Conservation (phyloP, 2,888 invertebrate species). For the Magallana nippona region DNA sequence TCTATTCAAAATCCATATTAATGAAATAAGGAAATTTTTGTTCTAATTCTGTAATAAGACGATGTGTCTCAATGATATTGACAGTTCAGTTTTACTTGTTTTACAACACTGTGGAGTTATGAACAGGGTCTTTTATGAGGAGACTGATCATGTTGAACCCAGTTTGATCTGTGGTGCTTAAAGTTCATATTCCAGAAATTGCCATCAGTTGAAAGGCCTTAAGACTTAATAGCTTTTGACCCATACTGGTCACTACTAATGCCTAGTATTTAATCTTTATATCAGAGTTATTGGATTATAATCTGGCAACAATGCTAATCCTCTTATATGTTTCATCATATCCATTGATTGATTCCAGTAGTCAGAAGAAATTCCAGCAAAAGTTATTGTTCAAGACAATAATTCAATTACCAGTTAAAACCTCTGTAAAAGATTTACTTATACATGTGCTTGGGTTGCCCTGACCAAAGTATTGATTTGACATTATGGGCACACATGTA, state of each 20-base stretch:
- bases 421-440: neutral
- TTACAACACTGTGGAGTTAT: too few relatives aligned
- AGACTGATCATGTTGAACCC: too few relatives aligned
- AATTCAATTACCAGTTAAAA: conserved; percentile 17
- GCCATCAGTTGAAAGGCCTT: neutral
- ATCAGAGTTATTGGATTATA: conserved; percentile 6
- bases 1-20: too few relatives aligned
- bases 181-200: neutral
- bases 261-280: neutral
- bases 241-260: neutral
- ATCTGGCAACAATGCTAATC: conserved; percentile 19
- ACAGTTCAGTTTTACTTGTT: too few relatives aligned
- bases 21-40: too few relatives aligned
- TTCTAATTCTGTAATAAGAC: too few relatives aligned
- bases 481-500: neutral
- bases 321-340: conserved; percentile 22
- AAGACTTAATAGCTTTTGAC: conserved; percentile 1
- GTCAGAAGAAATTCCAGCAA: neutral
- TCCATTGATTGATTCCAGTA: neutral
- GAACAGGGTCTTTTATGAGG: too few relatives aligned
- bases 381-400: neutral
- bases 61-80: too few relatives aligned
- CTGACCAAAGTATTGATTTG: neutral
- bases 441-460: neutral
- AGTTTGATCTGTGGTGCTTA: neutral